phyloP scores from a whole-genome alignment of 2,888 invertebrate genomes.

The Chrysolina americana region DNA sequence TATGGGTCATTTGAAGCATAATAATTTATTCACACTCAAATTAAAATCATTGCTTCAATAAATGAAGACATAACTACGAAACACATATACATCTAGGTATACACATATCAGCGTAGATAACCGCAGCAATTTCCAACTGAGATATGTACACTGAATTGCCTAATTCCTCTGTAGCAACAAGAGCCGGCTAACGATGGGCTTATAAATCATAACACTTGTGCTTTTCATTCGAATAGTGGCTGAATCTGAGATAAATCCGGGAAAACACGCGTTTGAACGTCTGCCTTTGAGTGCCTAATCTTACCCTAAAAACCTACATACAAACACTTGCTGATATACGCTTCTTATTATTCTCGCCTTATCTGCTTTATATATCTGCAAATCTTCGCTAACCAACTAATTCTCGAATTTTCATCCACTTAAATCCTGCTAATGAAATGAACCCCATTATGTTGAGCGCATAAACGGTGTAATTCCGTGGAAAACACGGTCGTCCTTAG shows the following conservation, averaged over 20 bases:
- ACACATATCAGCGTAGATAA: too few relatives aligned
- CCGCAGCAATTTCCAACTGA: too few relatives aligned
- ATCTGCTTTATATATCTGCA: slow-evolving; percentile 41
- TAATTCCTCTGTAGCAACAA: slow-evolving; percentile 20
- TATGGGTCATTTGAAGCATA: too few relatives aligned
- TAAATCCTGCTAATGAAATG: slow-evolving; percentile 32
- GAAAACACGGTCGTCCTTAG: background rate
- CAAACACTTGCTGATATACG: slow-evolving; percentile 58
- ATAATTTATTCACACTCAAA: too few relatives aligned
- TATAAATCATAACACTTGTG: slow-evolving; percentile 63
- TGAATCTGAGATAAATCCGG: slow-evolving; percentile 61
- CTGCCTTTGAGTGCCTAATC: slow-evolving; percentile 59
- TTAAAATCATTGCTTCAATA: too few relatives aligned
- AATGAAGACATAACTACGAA: too few relatives aligned
- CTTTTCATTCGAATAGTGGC: slow-evolving; percentile 62
- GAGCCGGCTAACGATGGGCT: slow-evolving; percentile 57
- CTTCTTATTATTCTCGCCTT: slow-evolving; percentile 52
- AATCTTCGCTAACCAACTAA: slow-evolving; percentile 39
- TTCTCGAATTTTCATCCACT: slow-evolving; percentile 34
- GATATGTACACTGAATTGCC: background rate
- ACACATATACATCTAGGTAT: too few relatives aligned
- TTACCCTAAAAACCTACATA: slow-evolving; percentile 58
- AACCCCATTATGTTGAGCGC: slow-evolving; percentile 20
- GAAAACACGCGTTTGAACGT: slow-evolving; percentile 57
- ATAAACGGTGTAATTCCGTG: slow-evolving; percentile 5